Base-by-base conservation (phyloP, 1,140 invertebrate genomes). In the Phymastichus coffea region DNA sequence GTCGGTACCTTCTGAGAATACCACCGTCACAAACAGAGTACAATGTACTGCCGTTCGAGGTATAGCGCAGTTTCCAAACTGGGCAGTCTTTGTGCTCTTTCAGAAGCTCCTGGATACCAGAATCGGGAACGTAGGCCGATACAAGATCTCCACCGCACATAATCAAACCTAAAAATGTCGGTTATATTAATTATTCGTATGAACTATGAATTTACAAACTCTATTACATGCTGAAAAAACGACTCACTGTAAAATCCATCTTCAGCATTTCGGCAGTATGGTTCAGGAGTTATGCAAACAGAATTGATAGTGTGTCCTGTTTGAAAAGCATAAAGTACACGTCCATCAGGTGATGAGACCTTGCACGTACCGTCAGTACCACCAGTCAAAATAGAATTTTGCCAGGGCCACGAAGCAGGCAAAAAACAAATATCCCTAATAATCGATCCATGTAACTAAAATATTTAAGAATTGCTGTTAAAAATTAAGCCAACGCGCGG, bases 21-120 rank as follows among this genome's bases (percentile, higher is more conserved):
- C 81, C 81, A 23, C 73, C 75, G 47, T 82, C 79, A 66, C 80
- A 81, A 2, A 74, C 80, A n/a, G 81, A 74, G 61, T 81, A 83
- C 17, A 83, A 57, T 19, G 80, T 70, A 49, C 80, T 76, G 7
- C 81, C 81, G 66, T 81, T 82, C 12, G 80, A 80, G 14, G 80
- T 81, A 49, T 82, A 83, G 46, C 76, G 73, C 12, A 82, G 57
- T 66, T 81, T 81, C 79, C 78, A 82, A 19, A 83, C 68, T 25
- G 79, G 77, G 37, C n/a, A 63, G 57, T 77, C 73, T 57, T 75
- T 74, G 54, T 81, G 73, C 54, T 81, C 76, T 56, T 74, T 77
- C 10, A 80, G 59, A 52, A 70, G 68, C 61, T 82, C 80, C 58
- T 81, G 77, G 37, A 80, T 74, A 7, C 79, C 80, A 57, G 71